Percentiles rank a stretch among this genome's conserved stretches.
phyloP scores from a whole-genome alignment of 2,888 invertebrate species.

The Trimorus sp. region DNA sequence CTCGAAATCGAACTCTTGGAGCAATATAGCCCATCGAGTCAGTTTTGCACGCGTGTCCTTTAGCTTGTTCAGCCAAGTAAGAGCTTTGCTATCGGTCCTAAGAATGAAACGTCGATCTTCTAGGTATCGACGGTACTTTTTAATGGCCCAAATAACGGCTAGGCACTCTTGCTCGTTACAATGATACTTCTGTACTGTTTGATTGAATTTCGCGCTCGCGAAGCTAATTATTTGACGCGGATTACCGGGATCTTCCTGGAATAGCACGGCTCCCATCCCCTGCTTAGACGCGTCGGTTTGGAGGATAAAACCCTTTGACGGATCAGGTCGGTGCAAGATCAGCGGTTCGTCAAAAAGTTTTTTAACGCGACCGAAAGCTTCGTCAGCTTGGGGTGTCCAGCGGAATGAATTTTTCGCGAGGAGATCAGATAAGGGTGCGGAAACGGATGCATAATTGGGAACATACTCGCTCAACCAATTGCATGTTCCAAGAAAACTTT shows the following conservation, averaged over 20 bases:
- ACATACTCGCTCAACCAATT: slow-evolving; percentile 47
- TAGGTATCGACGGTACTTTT: slow-evolving; percentile 14
- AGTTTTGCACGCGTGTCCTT: background rate
- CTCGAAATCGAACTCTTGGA: slow-evolving; percentile 54
- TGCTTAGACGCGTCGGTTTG: slow-evolving; percentile 43
- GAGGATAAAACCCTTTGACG: slow-evolving; percentile 2
- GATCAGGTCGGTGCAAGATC: slow-evolving; percentile 12
- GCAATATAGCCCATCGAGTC: slow-evolving; percentile 23
- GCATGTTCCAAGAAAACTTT: slow-evolving; percentile 27
- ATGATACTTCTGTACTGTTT: slow-evolving; percentile 43
- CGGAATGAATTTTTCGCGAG: background rate
- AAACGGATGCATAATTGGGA: background rate
- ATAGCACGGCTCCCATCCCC: slow-evolving; percentile 50
- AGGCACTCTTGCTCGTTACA: slow-evolving; percentile 20
- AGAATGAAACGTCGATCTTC: background rate
- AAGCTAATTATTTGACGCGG: slow-evolving; percentile 45
- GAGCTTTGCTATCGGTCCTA: background rate
- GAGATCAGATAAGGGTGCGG: slow-evolving; percentile 24
- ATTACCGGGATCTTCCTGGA: slow-evolving; percentile 20
- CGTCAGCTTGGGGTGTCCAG: background rate
- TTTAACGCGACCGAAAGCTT: background rate
- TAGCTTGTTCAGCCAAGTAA: background rate
- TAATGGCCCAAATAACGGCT: slow-evolving; percentile 14
- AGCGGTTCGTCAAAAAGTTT: background rate
- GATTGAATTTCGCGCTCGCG: slow-evolving; percentile 57